A percentile compares a stretch with the other conserved stretches of the same genome.
Evolutionary conservation across 2,113 vertebrate genomes (phyloP).

Genomic region (Eptesicus fuscus): DNA sequence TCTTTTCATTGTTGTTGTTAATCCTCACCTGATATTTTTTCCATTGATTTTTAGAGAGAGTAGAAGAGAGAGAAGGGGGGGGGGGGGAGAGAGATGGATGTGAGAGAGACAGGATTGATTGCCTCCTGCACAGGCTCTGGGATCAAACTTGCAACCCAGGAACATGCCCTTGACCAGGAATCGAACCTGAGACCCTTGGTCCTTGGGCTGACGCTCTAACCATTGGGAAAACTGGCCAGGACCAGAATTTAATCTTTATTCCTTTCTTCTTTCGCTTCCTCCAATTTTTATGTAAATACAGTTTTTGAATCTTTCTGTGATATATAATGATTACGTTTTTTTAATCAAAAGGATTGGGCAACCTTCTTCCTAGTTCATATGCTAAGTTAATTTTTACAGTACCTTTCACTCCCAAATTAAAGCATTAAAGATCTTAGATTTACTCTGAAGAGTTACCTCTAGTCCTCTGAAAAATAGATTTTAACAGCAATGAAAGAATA

Average conservation of each 20-base stretch:
- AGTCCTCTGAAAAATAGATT: conserved; percentile 39
- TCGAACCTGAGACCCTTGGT: no score
- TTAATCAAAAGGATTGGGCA: neutral
- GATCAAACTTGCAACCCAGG: no score
- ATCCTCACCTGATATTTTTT: no score
- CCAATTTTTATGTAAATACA: neutral
- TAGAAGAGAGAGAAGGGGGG: no score
- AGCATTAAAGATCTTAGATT: neutral
- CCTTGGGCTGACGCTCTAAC: neutral
- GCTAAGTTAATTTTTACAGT: neutral
- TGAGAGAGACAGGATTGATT: no score
- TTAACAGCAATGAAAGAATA: neutral
- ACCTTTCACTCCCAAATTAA: neutral
- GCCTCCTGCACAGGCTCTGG: no score
- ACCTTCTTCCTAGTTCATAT: neutral
- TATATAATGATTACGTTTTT: neutral
- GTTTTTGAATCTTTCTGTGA: neutral
- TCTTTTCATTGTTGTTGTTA: neutral
- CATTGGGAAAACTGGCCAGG: neutral
- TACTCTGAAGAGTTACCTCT: neutral
- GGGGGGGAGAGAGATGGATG: no score
- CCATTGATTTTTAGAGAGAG: no score
- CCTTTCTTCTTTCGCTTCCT: neutral
- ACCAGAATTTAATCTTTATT: neutral
- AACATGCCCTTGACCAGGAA: no score